phyloP scores from a whole-genome alignment of 2,888 invertebrate genomes.

The Caenorhabditis sp. region DNA sequence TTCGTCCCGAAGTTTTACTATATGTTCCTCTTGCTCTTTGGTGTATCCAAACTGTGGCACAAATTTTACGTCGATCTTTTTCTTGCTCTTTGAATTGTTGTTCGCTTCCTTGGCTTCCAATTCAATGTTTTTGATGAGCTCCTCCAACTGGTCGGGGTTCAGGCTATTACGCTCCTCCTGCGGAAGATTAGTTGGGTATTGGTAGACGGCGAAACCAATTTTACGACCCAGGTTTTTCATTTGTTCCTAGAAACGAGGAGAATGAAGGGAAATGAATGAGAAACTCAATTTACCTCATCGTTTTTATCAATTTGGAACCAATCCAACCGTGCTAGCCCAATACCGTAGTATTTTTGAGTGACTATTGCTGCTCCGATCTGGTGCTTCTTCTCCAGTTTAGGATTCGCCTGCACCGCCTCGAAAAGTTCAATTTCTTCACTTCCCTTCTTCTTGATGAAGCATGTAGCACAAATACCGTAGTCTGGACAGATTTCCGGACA shows the following conservation, averaged over 20 bases:
- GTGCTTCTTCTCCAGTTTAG: conserved; percentile 49
- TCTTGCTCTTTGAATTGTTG: conserved; percentile 34
- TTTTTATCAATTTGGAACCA: conserved; percentile 46
- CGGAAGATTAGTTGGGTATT: conserved; percentile 56
- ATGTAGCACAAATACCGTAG: conserved; percentile 60
- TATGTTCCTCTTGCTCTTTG: conserved; percentile 58
- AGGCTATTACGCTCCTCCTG: conserved; percentile 53
- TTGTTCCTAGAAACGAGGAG: conserved; percentile 31
- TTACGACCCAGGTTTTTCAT: conserved; percentile 53
- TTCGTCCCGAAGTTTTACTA: conserved; percentile 44
- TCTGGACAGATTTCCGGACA: conserved; percentile 58
- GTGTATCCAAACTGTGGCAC: conserved; percentile 53
- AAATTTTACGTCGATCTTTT: conserved; percentile 41
- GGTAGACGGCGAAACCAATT: conserved; percentile 58
- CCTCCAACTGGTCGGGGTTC: conserved; percentile 49
- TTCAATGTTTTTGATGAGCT: conserved; percentile 45
- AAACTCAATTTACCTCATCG: conserved; percentile 56
- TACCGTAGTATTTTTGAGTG: conserved; percentile 56
- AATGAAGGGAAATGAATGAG: not conserved
- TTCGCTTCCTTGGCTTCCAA: conserved; percentile 28
- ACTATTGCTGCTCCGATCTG: conserved; percentile 59
- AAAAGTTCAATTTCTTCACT: conserved; percentile 52
- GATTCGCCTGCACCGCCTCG: conserved; percentile 55
- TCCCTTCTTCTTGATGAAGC: conserved; percentile 58
- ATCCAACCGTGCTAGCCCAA: conserved; percentile 45